Conservation (phyloP, 2,113 vertebrate genomes). For the Dolichotis patagonum region DNA sequence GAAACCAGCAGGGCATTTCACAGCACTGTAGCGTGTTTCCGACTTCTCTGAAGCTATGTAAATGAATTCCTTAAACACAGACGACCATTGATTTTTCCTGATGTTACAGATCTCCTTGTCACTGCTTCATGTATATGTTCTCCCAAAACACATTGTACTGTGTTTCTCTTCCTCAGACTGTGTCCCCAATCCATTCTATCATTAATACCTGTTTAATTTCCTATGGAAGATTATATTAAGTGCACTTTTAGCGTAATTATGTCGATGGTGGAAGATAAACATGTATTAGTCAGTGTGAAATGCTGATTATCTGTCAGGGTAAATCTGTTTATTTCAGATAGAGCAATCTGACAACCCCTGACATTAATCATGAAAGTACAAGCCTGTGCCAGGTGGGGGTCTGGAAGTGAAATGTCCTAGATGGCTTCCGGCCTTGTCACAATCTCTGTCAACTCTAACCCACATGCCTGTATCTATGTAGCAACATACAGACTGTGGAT, state of each 20-base stretch:
- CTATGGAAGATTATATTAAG: constrained; percentile 87
- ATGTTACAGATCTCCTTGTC: constrained; percentile 67
- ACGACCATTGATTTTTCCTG: constrained; percentile 68
- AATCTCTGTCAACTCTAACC: constrained; percentile 47
- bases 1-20: constrained; percentile 52
- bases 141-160: constrained; percentile 72
- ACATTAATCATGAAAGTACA: constrained; percentile 86
- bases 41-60: constrained; percentile 79
- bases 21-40: constrained; percentile 63
- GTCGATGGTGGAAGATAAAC: constrained; percentile 86
- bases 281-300: constrained; percentile 86
- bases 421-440: constrained; percentile 75
- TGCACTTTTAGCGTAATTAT: constrained; percentile 89
- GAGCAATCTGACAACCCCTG: constrained; percentile 84
- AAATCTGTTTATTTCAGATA: constrained; percentile 89
- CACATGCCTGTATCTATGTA: background rate
- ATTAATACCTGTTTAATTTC: constrained; percentile 88
- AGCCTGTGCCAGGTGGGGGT: constrained; percentile 77
- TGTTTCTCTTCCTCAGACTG: constrained; percentile 40
- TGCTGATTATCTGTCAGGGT: constrained; percentile 88
- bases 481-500: background rate
- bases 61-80: constrained; percentile 81
- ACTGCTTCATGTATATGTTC: constrained; percentile 63
- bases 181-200: constrained; percentile 72
- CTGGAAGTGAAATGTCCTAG: constrained; percentile 74